Conservation (phyloP, 2,113 vertebrate genomes). For the Galemys pyrenaicus region DNA sequence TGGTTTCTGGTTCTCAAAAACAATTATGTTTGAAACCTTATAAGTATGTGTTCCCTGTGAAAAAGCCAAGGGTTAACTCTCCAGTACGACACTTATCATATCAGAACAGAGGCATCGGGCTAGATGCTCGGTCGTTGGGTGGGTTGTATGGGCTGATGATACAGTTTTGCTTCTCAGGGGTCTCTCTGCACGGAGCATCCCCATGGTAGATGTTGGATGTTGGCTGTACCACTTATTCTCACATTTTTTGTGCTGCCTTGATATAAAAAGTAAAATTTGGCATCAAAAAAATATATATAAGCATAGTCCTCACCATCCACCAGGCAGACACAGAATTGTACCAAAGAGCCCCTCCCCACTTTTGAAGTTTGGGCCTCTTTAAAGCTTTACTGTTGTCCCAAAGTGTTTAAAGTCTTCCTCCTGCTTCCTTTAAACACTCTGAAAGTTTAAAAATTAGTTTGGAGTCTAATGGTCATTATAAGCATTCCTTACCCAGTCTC, state of each 20-base stretch:
- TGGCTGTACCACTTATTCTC: background rate
- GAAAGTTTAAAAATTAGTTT: background rate
- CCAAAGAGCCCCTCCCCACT: background rate
- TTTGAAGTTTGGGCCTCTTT: background rate
- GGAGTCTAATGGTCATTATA: background rate
- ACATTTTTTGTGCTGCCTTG: background rate
- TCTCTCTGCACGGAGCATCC: background rate
- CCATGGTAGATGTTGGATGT: fast-evolving
- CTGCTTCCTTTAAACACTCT: background rate
- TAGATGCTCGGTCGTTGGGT: background rate
- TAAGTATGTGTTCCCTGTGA: constrained; percentile 61
- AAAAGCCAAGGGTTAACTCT: constrained; percentile 44
- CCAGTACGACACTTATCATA: background rate
- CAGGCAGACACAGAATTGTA: background rate
- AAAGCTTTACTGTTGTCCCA: background rate
- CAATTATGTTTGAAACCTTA: constrained; percentile 80
- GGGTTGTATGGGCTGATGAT: background rate
- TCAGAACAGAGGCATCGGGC: background rate
- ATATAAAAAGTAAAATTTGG: background rate
- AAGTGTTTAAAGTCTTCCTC: background rate
- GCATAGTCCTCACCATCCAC: background rate
- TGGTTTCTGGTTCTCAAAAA: constrained; percentile 81
- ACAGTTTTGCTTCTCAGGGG: background rate
- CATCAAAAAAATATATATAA: background rate
- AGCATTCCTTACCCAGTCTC: background rate